Evolutionary conservation across 2,888 invertebrate genomes (phyloP).

Genomic region (Tetragonula carbonaria): DNA sequence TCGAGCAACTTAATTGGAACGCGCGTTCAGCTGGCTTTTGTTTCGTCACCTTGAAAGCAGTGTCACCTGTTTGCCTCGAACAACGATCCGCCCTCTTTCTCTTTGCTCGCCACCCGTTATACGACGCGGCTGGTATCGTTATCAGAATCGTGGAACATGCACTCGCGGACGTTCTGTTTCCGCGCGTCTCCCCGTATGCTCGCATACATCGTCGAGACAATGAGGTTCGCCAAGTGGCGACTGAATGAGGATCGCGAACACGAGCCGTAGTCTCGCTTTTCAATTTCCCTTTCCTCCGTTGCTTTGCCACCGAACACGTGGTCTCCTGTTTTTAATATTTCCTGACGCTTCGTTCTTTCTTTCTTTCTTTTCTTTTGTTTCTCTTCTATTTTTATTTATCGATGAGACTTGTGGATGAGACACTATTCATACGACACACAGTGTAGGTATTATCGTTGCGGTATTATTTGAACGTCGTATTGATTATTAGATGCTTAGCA

Average conservation of each 20-base stretch:
- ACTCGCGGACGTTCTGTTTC: slow-evolving; percentile 27
- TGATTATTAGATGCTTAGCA: too few relatives aligned
- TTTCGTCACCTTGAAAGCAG: slow-evolving; percentile 20
- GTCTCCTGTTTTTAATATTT: not conserved
- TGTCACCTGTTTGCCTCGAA: not conserved
- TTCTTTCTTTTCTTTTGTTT: not conserved
- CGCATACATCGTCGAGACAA: slow-evolving; percentile 35
- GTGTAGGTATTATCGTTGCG: too few relatives aligned
- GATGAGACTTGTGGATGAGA: not conserved
- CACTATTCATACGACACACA: not conserved
- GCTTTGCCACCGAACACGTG: not conserved
- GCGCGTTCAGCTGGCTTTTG: slow-evolving; percentile 6
- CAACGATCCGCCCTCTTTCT: slow-evolving; percentile 16
- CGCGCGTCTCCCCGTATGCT: slow-evolving; percentile 21
- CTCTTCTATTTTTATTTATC: not conserved
- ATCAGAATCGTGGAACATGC: slow-evolving; percentile 51
- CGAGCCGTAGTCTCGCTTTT: slow-evolving; percentile 29
- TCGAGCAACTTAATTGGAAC: slow-evolving; percentile 12
- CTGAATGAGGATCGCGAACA: slow-evolving; percentile 36
- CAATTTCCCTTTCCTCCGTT: slow-evolving; percentile 13
- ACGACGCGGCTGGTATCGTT: slow-evolving; percentile 46
- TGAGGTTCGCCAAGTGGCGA: slow-evolving; percentile 50
- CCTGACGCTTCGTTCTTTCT: slow-evolving; percentile 6
- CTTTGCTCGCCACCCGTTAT: slow-evolving; percentile 34
- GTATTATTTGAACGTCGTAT: too few relatives aligned